Base-by-base conservation (phyloP, 2,797 vertebrate species). In the Ficedula albicollis region DNA sequence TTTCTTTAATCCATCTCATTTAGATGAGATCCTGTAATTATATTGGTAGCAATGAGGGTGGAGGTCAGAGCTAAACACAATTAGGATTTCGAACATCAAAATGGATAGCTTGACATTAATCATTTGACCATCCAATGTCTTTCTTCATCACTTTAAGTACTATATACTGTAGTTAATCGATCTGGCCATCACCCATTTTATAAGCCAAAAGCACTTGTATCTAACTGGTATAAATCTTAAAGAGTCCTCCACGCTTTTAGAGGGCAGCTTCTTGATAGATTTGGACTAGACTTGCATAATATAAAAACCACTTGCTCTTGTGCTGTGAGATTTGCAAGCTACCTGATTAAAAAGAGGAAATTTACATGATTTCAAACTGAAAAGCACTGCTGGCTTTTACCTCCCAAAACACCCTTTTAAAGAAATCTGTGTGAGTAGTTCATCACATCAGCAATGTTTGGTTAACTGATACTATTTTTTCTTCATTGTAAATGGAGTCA, bases 91-190 rank as follows among this genome's bases (percentile, higher is more conserved):
- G 13, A 96, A 93, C 86, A 89, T 59, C 73, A 83, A 90, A 94
- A 92, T 49, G 64, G 63, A 87, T 95, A 79, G 36, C 8, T 93
- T 92, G 59, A 90, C 74, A 93, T 96, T 95, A 95, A 95, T 97
- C 91, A 81, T 78, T 82, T 82, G 69, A 64, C 59, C 60, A 81
- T 92, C 83, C 85, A 90, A 91, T 95, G 88, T 93, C 87, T 94
- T 94, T 96, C 87, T 92, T 95, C 87, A 90, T 97, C 89, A 88
- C 87, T 94, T 93, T 73, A 86, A 95, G 87, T 95, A 94, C 91
- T 80, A 90, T 52, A 92, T 93, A 90, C 60, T 72, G 64, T 80
- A 93, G 70, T 96, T 96, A 93, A 95, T 94, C 27, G 83, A 96
- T 97, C 92, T 93, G 83, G 86, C 83, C 49, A 2, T 77, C 58